Conservation (phyloP, 2,113 vertebrate species). For the Pitta sordida region DNA sequence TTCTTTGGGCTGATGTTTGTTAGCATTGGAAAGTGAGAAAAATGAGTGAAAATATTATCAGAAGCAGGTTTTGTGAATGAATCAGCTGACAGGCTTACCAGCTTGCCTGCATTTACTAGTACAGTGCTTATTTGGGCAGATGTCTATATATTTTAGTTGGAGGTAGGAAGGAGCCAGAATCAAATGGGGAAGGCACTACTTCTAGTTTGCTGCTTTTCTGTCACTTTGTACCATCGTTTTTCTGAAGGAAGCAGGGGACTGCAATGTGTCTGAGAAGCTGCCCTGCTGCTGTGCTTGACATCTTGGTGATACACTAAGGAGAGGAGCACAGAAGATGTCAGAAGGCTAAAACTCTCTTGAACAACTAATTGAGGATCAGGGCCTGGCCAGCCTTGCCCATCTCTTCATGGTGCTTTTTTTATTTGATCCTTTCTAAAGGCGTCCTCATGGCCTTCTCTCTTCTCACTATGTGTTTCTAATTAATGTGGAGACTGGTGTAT, state of each 20-base stretch:
- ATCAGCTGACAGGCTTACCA: constrained; percentile 59
- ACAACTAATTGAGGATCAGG: not conserved
- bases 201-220: constrained; percentile 11
- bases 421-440: constrained; percentile 17
- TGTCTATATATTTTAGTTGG: constrained; percentile 55
- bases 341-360: not conserved
- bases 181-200: not conserved
- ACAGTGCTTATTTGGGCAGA: constrained; percentile 59
- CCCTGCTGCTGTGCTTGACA: not conserved
- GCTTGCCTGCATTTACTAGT: constrained; percentile 54
- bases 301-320: not conserved
- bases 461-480: constrained; percentile 59
- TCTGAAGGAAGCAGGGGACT: constrained; percentile 1
- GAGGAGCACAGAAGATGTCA: not conserved
- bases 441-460: not conserved
- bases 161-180: constrained; percentile 20
- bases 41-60: constrained; percentile 60
- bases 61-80: constrained; percentile 70
- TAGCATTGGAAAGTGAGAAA: constrained; percentile 58
- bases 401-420: constrained; percentile 13
- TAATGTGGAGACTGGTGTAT: constrained; percentile 26
- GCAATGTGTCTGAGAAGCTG: not conserved
- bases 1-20: constrained; percentile 55
- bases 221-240: not conserved
- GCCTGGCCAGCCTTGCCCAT: not conserved